Base-by-base conservation (phyloP, 2,113 vertebrate genomes). In the Salvelinus namaycush region DNA sequence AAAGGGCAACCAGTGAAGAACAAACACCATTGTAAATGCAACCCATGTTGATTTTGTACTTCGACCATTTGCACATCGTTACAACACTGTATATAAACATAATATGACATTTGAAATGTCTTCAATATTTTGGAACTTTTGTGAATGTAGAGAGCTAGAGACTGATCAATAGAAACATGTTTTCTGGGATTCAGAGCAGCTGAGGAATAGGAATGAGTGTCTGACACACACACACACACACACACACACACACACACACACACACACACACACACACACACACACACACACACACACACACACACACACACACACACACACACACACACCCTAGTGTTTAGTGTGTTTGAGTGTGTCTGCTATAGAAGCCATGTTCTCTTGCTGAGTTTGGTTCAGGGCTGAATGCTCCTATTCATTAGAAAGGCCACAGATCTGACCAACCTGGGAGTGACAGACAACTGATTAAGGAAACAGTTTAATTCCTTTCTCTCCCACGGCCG, bases 401-500 rank as follows among this genome's bases (percentile, higher is more conserved):
- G 86, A 74, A 72, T 91, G 89, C 87, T 83, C 83, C 89, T 91
- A 92, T 92, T 92, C 87, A 92, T 94, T 93, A 89, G 85, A 89
- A 89, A 88, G 86, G 88, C 90, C 80, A 74, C 79, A 84, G 82
- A 89, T 86, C 88, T 81, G 86, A 87, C 89, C 89, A 87, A 85
- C 89, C 29, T 87, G 89, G 87, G 62, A 85, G 89, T 13, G 48
- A 9, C 48, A 49, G 48, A 49, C 48, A 88, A 83, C 90, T 92
- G 90, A 93, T 92, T 92, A 93, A 89, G 86, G 90, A 92, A 93
- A 91, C 88, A 91, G 88, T 91, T 92, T 92, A 92, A 93, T 93
- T 93, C 87, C 84, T 85, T 89, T 91, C 89, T 92, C 87, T 86
- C 87, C 86, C 84, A 91, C 79, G 86, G 90, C 87, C 86, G 79